Base-by-base conservation (phyloP, 2,797 vertebrate species). In the Liasis olivaceus region DNA sequence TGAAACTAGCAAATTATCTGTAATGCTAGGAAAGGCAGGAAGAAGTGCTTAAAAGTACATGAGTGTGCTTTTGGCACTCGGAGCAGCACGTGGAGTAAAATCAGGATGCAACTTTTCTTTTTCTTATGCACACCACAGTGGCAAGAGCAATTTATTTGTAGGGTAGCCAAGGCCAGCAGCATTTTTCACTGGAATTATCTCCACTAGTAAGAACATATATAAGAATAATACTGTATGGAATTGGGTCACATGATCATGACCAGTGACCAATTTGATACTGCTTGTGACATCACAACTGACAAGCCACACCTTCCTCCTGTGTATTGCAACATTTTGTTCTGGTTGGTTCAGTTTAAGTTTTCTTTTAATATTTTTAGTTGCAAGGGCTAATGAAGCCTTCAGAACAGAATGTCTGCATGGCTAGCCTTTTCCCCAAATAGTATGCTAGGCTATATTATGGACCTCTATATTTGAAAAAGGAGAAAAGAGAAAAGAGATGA, bases 1-100 rank as follows among this genome's bases (percentile, higher is more conserved):
- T 98, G 98, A 98, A 98, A 98, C 98, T 97, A 98, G 98, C 97
- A 98, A 98, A 98, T 98, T 98, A 98, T 98, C 98, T 98, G 97
- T 97, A 98, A 98, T 98, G 96, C 97, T 97, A 97, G 97, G 96
- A 97, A 97, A 98, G 97, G 97, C 97, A 97, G 97, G 97, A 97
- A 97, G 97, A 97, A 93, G 96, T 2, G 95, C 96, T 97, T 97
- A 96, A 93, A 96, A 97, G 97, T 96, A 97, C 97, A 97, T 96
- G 94, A 96, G 95, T 96, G 92, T 9, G 92, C 96, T 97, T 97
- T 97, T 97, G 97, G 96, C 96, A 94, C 94, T 91, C 94, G 95
- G 95, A 94, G 24, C 94, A 94, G 95, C 90, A 90, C 92, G 96
- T 94, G 95, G 95, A 94, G 90, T 91, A 96, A 96, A 95, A 94